phyloP scores from a whole-genome alignment of 2,888 invertebrate species.

The Bellardia pandia region DNA sequence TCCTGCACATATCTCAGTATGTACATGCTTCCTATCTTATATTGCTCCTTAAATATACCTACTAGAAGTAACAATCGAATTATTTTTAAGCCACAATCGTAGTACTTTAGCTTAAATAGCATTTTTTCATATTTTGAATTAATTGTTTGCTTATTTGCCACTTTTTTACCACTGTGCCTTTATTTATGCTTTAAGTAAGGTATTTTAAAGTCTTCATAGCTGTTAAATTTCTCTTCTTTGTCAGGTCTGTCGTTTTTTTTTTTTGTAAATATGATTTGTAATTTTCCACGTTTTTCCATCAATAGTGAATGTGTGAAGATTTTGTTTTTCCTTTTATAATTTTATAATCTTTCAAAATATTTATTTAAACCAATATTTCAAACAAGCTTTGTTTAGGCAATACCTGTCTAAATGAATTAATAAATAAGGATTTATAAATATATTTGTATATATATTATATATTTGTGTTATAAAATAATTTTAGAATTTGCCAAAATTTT shows the following conservation, averaged over 20 bases:
- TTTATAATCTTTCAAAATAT: background rate
- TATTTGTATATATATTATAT: too few relatives aligned
- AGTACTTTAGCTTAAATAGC: too few relatives aligned
- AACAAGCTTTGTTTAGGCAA: background rate
- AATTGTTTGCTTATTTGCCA: too few relatives aligned
- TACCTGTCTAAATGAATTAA: background rate
- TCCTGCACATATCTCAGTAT: too few relatives aligned
- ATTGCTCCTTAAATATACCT: too few relatives aligned
- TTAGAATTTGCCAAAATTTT: background rate
- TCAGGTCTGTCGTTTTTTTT: background rate
- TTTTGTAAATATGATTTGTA: background rate
- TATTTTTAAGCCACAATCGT: too few relatives aligned
- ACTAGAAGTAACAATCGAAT: too few relatives aligned
- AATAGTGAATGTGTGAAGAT: constrained; percentile 33
- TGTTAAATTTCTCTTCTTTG: background rate
- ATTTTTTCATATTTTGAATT: too few relatives aligned
- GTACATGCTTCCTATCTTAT: too few relatives aligned
- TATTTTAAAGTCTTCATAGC: background rate
- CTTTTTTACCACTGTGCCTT: too few relatives aligned
- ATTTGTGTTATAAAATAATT: background rate
- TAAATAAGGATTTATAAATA: background rate
- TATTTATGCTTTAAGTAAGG: background rate
- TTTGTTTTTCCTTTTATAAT: background rate
- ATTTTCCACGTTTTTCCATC: constrained; percentile 17
- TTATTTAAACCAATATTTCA: background rate